Conservation (phyloP, 2,797 vertebrate species). For the Telmatherina bonti region DNA sequence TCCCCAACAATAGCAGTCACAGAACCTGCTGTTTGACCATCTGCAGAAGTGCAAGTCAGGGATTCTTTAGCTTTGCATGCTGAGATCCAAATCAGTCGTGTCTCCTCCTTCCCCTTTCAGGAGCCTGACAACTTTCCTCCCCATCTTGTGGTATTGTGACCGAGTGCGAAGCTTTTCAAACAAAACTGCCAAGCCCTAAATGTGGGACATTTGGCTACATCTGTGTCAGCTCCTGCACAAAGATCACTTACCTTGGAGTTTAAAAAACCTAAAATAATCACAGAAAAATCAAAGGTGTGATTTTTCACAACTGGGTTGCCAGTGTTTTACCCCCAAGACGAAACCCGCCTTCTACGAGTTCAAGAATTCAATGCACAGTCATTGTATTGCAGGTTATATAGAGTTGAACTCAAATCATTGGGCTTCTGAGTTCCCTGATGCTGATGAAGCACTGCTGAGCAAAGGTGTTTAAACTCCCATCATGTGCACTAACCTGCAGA, state of each 20-base stretch:
- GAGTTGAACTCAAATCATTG: slow-evolving; percentile 17
- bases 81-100: slow-evolving; percentile 59
- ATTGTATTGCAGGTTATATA: slow-evolving; percentile 19
- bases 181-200: slow-evolving; percentile 26
- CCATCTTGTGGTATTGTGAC: slow-evolving; percentile 18
- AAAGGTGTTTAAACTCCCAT: slow-evolving; percentile 28
- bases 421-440: slow-evolving; percentile 2
- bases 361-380: slow-evolving; percentile 26
- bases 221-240: slow-evolving; percentile 12
- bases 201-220: slow-evolving; percentile 34
- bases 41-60: slow-evolving; percentile 67
- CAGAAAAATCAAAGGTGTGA: slow-evolving; percentile 29
- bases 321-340: slow-evolving; percentile 20
- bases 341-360: slow-evolving; percentile 14
- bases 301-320: slow-evolving; percentile 17
- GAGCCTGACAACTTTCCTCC: slow-evolving; percentile 36
- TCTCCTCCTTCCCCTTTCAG: slow-evolving; percentile 41
- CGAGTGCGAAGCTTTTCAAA: slow-evolving; percentile 24
- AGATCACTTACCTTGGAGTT: slow-evolving; percentile 27
- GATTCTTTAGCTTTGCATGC: slow-evolving; percentile 59
- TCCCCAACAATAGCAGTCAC: slow-evolving; percentile 41
- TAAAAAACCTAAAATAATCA: slow-evolving; percentile 45
- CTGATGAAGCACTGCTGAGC: slow-evolving; percentile 19
- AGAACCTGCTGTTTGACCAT: slow-evolving; percentile 64
- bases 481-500: slow-evolving; percentile 40